Conservation (phyloP, 1,140 invertebrate genomes). For the Drosophila athabasca region DNA sequence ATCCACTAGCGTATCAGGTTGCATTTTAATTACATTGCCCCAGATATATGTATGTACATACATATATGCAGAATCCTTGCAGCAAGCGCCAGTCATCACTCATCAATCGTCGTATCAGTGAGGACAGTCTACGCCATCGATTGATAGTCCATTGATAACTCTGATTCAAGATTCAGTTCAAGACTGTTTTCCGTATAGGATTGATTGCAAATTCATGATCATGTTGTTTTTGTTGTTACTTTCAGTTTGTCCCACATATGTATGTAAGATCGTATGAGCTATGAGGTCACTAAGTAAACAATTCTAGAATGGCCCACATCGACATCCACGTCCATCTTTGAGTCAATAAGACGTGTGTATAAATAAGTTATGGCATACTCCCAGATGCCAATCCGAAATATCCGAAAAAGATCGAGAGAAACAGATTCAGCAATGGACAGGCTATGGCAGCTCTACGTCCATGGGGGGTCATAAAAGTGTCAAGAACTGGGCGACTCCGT, state of each 20-base stretch:
- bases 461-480: constrained; percentile 48
- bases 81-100: constrained; percentile 20
- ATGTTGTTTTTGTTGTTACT: constrained; percentile 2
- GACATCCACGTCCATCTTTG: constrained; percentile 35
- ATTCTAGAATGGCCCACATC: constrained; percentile 50
- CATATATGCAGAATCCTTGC: constrained; percentile 2
- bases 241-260: constrained; percentile 39
- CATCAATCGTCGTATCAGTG: constrained; percentile 38
- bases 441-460: constrained; percentile 32
- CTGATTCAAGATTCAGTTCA: constrained; percentile 69
- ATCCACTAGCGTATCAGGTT: not conserved
- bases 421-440: constrained; percentile 35
- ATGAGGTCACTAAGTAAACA: constrained; percentile 75
- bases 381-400: constrained; percentile 32
- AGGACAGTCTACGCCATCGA: constrained; percentile 25
- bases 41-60: constrained; percentile 9
- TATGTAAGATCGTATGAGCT: constrained; percentile 39
- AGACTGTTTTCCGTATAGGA: constrained; percentile 19
- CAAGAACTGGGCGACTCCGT: constrained; percentile 18
- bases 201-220: constrained; percentile 47
- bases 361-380: constrained; percentile 63
- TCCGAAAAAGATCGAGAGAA: constrained; percentile 9
- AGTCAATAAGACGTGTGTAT: constrained; percentile 59
- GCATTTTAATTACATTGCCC: constrained; percentile 30
- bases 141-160: constrained; percentile 38